Conservation (phyloP, 35 echinoderm and acorn worm species). For the Acanthaster planci region DNA sequence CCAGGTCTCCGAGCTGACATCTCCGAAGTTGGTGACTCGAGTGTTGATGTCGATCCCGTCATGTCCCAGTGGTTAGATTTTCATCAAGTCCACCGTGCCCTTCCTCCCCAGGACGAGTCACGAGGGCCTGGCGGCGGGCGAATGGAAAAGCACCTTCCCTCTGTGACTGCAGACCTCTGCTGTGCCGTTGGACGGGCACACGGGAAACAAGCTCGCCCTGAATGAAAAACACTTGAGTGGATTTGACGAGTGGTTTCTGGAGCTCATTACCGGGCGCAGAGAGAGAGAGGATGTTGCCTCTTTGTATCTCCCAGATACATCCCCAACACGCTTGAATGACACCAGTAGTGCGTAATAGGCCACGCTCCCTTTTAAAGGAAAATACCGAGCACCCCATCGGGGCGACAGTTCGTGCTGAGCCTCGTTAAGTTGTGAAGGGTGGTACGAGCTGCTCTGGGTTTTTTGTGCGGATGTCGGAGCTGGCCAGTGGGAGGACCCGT, state of each 20-base stretch:
- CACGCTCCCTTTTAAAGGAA: conserved; percentile 16
- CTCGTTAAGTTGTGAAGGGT: too few species aligned
- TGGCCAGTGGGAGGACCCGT: too few species aligned
- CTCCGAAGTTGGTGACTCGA: not conserved
- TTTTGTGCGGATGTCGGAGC: too few species aligned
- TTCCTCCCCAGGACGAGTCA: not conserved
- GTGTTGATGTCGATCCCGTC: conserved; percentile 11
- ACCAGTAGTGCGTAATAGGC: not conserved
- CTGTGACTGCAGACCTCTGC: not conserved
- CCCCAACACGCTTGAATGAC: not conserved
- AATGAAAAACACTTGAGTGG: not conserved
- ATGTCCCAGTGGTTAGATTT: not conserved
- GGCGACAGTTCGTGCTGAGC: not conserved
- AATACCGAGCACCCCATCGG: not conserved
- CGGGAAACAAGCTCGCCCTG: not conserved
- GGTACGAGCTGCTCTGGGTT: too few species aligned
- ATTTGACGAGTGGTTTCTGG: conserved; percentile 1
- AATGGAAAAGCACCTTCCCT: not conserved
- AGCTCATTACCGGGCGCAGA: not conserved
- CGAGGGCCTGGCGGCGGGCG: not conserved
- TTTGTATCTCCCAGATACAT: not conserved
- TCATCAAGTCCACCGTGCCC: not conserved
- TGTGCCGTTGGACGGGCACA: not conserved
- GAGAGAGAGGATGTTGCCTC: not conserved
- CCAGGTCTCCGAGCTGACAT: not conserved